phyloP scores from a whole-genome alignment of 2,797 vertebrate genomes.

The Xenops minutus region DNA sequence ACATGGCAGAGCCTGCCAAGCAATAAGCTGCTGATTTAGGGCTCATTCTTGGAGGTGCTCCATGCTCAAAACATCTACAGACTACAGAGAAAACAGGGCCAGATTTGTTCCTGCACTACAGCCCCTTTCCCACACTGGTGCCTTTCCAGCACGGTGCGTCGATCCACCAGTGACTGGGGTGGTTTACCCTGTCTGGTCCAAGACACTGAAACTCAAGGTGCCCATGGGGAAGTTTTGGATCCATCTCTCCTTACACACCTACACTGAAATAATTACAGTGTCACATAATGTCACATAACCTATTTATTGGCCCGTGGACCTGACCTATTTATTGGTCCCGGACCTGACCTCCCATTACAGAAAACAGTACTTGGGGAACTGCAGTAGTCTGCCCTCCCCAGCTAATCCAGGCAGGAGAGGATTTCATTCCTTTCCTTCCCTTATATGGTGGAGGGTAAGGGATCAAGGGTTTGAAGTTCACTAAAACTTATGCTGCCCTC shows the following conservation, averaged over 20 bases:
- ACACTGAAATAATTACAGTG: background rate
- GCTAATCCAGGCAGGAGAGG: background rate
- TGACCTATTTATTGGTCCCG: background rate
- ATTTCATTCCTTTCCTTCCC: background rate
- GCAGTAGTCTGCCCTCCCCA: background rate
- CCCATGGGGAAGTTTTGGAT: background rate
- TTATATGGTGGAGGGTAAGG: background rate
- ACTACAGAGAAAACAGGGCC: background rate
- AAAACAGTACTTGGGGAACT: background rate
- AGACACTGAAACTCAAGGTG: background rate
- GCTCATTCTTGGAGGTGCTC: background rate
- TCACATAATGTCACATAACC: background rate
- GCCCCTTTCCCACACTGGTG: background rate
- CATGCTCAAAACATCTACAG: background rate
- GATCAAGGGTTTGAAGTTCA: background rate
- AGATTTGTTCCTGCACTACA: background rate
- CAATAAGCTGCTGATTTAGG: constrained; percentile 18
- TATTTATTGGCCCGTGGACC: background rate
- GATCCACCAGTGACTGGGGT: background rate
- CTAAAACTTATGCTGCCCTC: background rate
- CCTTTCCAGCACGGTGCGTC: background rate
- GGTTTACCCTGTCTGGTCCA: background rate
- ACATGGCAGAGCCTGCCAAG: background rate
- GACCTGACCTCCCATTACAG: background rate
- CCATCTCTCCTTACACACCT: background rate